Evolutionary conservation across 2,888 invertebrate genomes (phyloP), one percentile per base, ranked within the genome.

Genomic region (Synanthedon andrenaeformis): DNA sequence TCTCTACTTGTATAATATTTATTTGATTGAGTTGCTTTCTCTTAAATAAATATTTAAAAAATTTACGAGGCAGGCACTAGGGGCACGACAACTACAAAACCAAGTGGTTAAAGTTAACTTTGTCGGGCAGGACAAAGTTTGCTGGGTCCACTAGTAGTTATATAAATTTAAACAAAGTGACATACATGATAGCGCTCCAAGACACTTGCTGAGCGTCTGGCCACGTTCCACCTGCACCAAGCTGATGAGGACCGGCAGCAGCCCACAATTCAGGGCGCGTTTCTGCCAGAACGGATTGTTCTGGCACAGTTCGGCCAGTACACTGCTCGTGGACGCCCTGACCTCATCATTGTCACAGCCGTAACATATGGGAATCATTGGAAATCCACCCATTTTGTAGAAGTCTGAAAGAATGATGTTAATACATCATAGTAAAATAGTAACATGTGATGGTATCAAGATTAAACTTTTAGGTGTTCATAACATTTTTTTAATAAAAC

Each of bases 221-320:
- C 89, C 85, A 0, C 77, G 70, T 67, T 93, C 92, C 0, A 79
- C 72, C 61, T 91, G 89, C 11, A 92, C 75, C 54, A 93, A 74
- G 4, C 77, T 74, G 12, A 94, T 67, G 13, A 96, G 74, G 8
- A 89, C 80, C 0, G 91, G 90, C 49, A 96, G 76, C 8, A 93
- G 79, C 0, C 91, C 90, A 51, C 89, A 85, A 57, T 93, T 91
- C 4, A 94, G 62, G n/a, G 92, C 90, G 49, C 89, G 85, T 28
- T 90, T 78, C 74, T 97, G 97, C 64, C 95, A 95, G 70, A 90
- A 93, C 0, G 92, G 91, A 80, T 97, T 96, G 79, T 97, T 96
- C 79, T 97, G 97, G 42, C 93, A 91, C 55, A 96, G 74, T 64
- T 93, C 93, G 0, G 93, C 96, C 3, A 97, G 82, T 12, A 96